These are phyloP conservation scores for Bos taurus DNA, from an alignment of 2,113 vertebrate genomes.

Conservation along the genomic window DNA sequence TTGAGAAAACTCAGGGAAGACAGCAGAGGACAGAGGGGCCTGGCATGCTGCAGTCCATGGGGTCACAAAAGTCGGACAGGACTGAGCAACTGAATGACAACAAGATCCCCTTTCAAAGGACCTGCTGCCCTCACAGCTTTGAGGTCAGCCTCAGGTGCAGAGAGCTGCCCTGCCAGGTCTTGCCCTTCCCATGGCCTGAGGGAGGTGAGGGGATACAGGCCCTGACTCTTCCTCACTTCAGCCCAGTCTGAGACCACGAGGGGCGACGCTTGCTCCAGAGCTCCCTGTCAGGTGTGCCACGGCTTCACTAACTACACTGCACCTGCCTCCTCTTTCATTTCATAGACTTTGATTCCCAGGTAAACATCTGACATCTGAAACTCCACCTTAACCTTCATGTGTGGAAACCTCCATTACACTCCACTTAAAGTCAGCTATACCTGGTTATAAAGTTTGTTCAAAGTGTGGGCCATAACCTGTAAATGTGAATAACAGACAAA, in stretches of 20 bases:
- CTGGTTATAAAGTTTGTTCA: not conserved
- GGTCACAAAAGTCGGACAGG: not conserved
- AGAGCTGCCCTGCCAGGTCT: not conserved
- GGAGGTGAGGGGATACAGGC: not conserved
- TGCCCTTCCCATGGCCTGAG: not conserved
- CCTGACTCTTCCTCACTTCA: not conserved
- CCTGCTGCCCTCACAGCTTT: not conserved
- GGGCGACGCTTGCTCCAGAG: not conserved
- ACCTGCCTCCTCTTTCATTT: not conserved
- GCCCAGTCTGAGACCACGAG: not conserved
- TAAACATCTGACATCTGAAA: not conserved
- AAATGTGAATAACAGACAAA: not conserved
- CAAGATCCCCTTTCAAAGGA: not conserved
- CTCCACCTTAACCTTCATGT: not conserved
- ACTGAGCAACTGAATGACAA: not conserved
- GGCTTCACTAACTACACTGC: not conserved
- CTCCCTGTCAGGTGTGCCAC: not conserved
- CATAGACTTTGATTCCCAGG: not conserved
- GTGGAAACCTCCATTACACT: not conserved
- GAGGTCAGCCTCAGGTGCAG: not conserved
- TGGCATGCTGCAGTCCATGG: not conserved
- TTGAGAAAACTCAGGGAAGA: not conserved
- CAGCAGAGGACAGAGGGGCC: not conserved
- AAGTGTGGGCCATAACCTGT: not conserved
- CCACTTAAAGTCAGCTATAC: not conserved